phyloP scores from a whole-genome alignment of 2,797 vertebrate genomes.

The Premnoplex brunnescens region DNA sequence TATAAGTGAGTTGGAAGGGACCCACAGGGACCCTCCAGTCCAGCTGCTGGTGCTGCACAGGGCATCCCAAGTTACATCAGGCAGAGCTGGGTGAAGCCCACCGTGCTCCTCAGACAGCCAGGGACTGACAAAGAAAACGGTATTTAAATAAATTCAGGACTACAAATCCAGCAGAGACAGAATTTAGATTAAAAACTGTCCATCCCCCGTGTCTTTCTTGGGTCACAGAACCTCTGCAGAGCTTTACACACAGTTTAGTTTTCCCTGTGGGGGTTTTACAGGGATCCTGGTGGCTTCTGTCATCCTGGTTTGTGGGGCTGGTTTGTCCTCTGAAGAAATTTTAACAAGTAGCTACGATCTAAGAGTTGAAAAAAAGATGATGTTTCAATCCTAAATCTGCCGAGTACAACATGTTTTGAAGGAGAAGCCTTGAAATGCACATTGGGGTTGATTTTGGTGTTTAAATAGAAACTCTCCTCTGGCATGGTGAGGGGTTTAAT shows the following conservation, averaged over 20 bases:
- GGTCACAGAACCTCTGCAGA: background rate
- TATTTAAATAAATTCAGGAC: background rate
- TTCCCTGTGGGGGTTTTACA: background rate
- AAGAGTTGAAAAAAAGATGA: background rate
- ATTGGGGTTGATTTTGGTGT: background rate
- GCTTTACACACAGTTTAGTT: background rate
- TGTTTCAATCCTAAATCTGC: background rate
- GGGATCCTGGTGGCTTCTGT: background rate
- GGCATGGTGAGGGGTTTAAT: background rate
- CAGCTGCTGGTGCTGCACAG: background rate
- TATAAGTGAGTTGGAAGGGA: background rate
- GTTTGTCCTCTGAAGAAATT: background rate
- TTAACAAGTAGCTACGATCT: background rate
- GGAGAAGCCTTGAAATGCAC: background rate
- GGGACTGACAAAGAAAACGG: background rate
- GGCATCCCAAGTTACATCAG: accelerated
- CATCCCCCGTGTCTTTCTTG: accelerated
- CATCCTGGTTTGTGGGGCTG: background rate
- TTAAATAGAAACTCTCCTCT: background rate
- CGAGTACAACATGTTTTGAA: background rate
- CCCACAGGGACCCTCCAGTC: background rate
- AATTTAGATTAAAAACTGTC: background rate
- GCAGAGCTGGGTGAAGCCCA: background rate
- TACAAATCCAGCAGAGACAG: background rate
- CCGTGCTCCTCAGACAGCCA: accelerated